Evolutionary conservation across 2,888 invertebrate species (phyloP).

Genomic region (Digitonthophagus gazella): DNA sequence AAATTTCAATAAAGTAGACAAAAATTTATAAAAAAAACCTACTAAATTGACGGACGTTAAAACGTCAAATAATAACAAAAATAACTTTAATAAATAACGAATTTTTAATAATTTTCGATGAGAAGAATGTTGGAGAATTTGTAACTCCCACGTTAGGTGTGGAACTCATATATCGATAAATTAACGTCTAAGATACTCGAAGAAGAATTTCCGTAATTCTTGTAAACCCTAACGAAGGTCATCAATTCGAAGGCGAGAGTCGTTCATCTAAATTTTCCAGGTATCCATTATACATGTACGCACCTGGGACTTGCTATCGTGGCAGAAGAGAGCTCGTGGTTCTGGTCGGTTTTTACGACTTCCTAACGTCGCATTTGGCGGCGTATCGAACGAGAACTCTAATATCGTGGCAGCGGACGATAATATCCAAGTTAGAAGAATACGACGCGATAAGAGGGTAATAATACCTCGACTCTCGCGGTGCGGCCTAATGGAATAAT

Average conservation of each 20-base stretch:
- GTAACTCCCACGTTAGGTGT: not conserved
- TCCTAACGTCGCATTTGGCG: not conserved
- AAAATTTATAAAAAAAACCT: not conserved
- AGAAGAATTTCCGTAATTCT: constrained; percentile 8
- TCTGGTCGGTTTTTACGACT: not conserved
- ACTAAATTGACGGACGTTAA: not conserved
- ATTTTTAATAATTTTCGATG: not conserved
- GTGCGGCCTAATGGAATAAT: not conserved
- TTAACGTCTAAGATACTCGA: not conserved
- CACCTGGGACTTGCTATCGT: not conserved
- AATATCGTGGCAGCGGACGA: not conserved
- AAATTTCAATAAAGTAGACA: not conserved
- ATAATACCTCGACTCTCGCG: not conserved
- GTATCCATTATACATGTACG: not conserved
- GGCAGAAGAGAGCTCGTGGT: too few relatives aligned
- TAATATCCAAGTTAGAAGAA: not conserved
- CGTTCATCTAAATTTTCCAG: not conserved
- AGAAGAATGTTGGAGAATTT: not conserved
- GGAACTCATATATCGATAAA: not conserved
- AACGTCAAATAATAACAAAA: not conserved
- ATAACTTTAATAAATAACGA: not conserved
- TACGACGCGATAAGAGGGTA: not conserved
- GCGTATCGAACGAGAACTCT: not conserved
- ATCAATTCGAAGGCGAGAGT: constrained; percentile 3
- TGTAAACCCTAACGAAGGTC: constrained; percentile 14